Evolutionary conservation across 2,888 invertebrate species (phyloP), one percentile per base, ranked within the genome.

Genomic region (Zaprionus lineosus): DNA sequence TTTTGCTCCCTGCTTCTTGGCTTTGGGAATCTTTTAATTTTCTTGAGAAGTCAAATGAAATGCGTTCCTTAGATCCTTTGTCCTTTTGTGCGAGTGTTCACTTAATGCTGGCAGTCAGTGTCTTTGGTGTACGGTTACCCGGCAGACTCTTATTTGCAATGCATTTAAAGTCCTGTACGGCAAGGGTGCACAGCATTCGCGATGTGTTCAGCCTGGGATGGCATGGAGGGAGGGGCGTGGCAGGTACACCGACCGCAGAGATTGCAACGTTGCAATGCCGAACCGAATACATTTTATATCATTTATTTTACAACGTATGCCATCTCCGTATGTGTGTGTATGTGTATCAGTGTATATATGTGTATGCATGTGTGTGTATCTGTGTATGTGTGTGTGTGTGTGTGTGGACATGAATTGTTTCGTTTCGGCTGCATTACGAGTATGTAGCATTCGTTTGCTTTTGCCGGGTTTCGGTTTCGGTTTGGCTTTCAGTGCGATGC

Each of bases 251-350:
- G 43, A 72, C 75, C 72, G 60, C 81, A 76, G 68, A 50, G 58
- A 60, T 58, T 68, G 73, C 53, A 47, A 46, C 46, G 69, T 43
- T 60, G 72, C 73, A 72, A 39, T 40, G 43, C 28, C 36, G 57
- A 41, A 52, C 24, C 63, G 52, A 66, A 74, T 60, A 81, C 77
- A 81, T 74, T 76, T 76, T 76, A 76, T 77, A 81, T 76, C 77
- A 76, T 68, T 64, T 74, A 71, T 74, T 74, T 61, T 43, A 51
- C 51, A 12, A 6, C 53, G 41, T 7, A 3, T 8, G 5, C 11
- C n/a, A 9, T 1, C 7, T 26, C n/a, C 33, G 53, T 33, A 33
- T 47, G 41, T 53, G 31, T 28, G 24, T 48, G 36, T 14, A 21
- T 29, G 12, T 16, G 36, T 48, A 51, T 6, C 2, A 4, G 5